Evolutionary conservation across 2,797 vertebrate species (phyloP).

Genomic region (Sardinella longiceps): DNA sequence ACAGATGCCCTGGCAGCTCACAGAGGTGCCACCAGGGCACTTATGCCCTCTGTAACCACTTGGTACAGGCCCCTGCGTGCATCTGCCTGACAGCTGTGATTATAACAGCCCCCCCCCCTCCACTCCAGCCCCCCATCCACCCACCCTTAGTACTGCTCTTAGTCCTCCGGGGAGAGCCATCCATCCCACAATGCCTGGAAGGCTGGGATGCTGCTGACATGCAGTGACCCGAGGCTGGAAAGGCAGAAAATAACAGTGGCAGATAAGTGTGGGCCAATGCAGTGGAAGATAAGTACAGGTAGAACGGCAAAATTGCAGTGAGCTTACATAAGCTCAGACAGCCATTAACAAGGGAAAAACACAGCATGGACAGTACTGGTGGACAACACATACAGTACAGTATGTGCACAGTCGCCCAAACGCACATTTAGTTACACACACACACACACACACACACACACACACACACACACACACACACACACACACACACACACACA

Average conservation of each 20-base stretch:
- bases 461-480: background rate
- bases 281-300: background rate
- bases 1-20: constrained; percentile 8
- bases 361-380: background rate
- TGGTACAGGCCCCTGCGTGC: background rate
- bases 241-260: background rate
- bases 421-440: no score
- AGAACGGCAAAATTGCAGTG: background rate
- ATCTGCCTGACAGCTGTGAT: background rate
- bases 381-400: background rate
- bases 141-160: background rate
- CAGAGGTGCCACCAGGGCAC: background rate
- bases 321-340: background rate
- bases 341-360: background rate
- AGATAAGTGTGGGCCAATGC: background rate
- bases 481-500: background rate
- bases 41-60: constrained; percentile 21
- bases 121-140: background rate
- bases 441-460: background rate
- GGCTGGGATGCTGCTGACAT: background rate
- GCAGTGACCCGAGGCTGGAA: background rate
- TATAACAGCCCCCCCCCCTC: background rate
- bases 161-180: constrained; percentile 30
- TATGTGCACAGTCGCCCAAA: background rate
- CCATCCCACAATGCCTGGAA: constrained; percentile 33